Base-by-base conservation (phyloP, 1,140 invertebrate species). In the Gryon sp. region DNA sequence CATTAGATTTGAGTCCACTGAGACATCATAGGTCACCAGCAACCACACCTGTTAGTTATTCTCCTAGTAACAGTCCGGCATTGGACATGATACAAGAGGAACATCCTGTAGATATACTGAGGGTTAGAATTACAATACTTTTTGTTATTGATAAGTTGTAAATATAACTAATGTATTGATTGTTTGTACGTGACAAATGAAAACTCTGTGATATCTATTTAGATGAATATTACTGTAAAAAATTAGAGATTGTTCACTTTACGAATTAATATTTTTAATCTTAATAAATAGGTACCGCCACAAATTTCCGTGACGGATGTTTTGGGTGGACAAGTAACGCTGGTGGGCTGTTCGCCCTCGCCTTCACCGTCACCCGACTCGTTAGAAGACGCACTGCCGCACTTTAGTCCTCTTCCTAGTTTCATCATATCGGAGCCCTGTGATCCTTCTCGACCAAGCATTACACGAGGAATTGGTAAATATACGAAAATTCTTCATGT, bases 281-380 rank as follows among this genome's bases (percentile, higher is more conserved):
- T 12, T 15, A 24, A 24, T 28, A 11, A n/a, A 45, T 45, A 89
- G 84, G 85, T 88, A 78, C 87, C 93, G 81, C 96, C 96, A 0
- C 95, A 97, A 87, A 98, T 98, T 70, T 96, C 95, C 76, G 91
- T 97, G 2, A 97, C 96, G 0, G 96, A 98, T 84, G 95, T 95
- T 60, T 89, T 94, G 24, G 95, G 95, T n/a, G 94, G 93, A 14
- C 94, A 95, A 85, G 92, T 95, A 0, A 94, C 94, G 0, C 83
- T 95, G 26, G 91, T 95, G 0, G 93, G 93, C 1, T 92, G 92
- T 3, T 93, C 92, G 0, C 87, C 86, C 4, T 88, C 87, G 24
- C 87, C 86, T 24, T 87, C 86, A 53, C 86, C 87, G 30, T 89
- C 87, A 18, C 86, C 84, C 0, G 87, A 88, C 46, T 87, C 86